Evolutionary conservation across 2,797 vertebrate species (phyloP), one percentile per base, ranked within the genome.

Genomic region (Adrianichthys oophorus): DNA sequence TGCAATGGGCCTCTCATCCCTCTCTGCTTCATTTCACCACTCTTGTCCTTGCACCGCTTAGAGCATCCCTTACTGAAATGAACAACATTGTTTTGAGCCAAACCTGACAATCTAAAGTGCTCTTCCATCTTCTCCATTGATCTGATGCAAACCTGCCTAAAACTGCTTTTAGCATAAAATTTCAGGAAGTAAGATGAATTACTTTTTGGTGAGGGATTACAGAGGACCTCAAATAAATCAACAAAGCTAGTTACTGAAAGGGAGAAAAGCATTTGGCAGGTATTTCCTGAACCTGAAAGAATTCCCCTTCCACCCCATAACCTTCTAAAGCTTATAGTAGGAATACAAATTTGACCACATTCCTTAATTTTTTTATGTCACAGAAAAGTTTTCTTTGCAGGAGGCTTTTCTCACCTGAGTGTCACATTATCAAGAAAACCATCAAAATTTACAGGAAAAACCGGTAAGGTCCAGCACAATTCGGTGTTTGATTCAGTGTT

Each of bases 21-120:
- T 92, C 68, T 74, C 67, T 57, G 62, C 79, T 68, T 59, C 56
- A 62, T 62, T 66, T 90, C 63, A 53, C 48, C 59, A 4, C 52
- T 56, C 5, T 56, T 46, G n/a, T 1, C 52, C 62, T 62, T n/a
- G 24, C 55, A 66, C 87, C 93, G 66, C 77, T 72, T 92, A 93
- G 92, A 92, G 89, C 90, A 56, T 93, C 91, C 68, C 85, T 89
- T 86, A 84, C 88, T 86, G 92, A 91, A 95, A 95, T 93, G 91
- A 91, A 80, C 90, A 90, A 80, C 90, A 90, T 90, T 95, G 92
- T 94, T 94, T 91, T 93, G 85, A 68, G 85, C 66, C 92, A 94
- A 93, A 94, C 70, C 79, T 90, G 90, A 95, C 95, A 93, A 92
- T 84, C 76, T 58, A 91, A 93, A 91, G 14, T 89, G 86, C 68